A percentile compares a stretch with the other conserved stretches of the same genome.
Evolutionary conservation across 2,888 invertebrate species (phyloP).

Genomic region (Acrobasis consociella): DNA sequence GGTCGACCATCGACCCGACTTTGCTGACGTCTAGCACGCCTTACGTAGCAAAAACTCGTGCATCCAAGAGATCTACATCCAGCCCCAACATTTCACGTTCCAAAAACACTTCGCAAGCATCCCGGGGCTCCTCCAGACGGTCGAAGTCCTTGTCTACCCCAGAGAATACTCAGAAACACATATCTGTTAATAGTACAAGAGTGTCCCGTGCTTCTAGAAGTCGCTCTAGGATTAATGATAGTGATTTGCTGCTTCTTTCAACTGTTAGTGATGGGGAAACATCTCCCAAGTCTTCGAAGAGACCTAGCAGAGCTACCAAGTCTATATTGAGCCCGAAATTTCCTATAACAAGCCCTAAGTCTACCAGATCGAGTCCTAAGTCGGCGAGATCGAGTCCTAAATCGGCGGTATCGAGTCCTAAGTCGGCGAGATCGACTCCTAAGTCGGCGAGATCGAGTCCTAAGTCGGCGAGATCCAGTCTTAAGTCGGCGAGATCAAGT

Average conservation of each 20-base stretch:
- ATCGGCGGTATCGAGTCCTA: not conserved
- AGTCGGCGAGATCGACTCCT: not conserved
- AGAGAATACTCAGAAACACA: slow-evolving; percentile 44
- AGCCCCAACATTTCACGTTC: slow-evolving; percentile 32
- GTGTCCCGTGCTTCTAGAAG: slow-evolving; percentile 51
- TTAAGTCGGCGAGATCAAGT: not conserved
- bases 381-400: not conserved
- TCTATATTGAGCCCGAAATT: slow-evolving; percentile 19
- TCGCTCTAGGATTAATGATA: slow-evolving; percentile 57
- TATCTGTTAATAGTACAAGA: slow-evolving; percentile 49
- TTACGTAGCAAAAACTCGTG: slow-evolving; percentile 36
- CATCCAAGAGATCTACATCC: slow-evolving; percentile 38
- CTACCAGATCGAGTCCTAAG: not conserved
- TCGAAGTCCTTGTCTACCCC: slow-evolving; percentile 52
- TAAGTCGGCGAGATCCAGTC: not conserved
- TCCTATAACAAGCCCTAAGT: not conserved
- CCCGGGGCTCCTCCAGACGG: slow-evolving; percentile 35
- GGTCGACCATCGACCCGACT: slow-evolving; percentile 44
- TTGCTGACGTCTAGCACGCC: slow-evolving; percentile 60
- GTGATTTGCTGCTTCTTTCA: slow-evolving; percentile 45
- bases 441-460: not conserved
- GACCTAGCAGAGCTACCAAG: slow-evolving; percentile 34
- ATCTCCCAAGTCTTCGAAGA: slow-evolving; percentile 48
- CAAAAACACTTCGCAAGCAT: slow-evolving; percentile 28
- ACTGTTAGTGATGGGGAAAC: slow-evolving; percentile 41